Evolutionary conservation across 2,113 vertebrate genomes (phyloP).

Genomic region (Lampris incognitus): DNA sequence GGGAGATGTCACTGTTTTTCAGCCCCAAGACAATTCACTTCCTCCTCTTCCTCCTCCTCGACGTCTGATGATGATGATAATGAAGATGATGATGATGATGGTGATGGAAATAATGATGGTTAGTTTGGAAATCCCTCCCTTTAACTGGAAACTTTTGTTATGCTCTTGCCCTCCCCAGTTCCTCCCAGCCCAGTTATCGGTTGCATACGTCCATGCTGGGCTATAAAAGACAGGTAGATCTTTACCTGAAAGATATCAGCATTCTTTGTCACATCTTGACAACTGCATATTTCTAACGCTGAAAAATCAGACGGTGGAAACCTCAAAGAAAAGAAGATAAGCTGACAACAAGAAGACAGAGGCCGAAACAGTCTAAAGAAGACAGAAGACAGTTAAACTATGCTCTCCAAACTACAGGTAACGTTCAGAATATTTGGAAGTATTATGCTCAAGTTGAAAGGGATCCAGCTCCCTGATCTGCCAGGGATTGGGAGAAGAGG

Average conservation of each 20-base stretch:
- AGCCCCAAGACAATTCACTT: neutral
- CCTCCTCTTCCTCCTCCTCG: slow-evolving; percentile 4
- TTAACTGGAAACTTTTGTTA: slow-evolving; percentile 11
- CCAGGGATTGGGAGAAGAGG: too few species aligned
- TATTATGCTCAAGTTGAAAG: neutral
- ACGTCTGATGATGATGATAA: neutral
- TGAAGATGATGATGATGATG: neutral
- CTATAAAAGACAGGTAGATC: slow-evolving; percentile 69
- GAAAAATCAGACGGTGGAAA: slow-evolving; percentile 4
- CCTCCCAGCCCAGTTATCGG: neutral
- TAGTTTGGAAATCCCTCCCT: slow-evolving; percentile 40
- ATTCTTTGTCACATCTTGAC: slow-evolving; percentile 33
- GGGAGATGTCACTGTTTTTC: slow-evolving; percentile 46
- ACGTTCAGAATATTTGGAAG: neutral
- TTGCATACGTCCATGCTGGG: neutral
- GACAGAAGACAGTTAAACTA: slow-evolving; percentile 40
- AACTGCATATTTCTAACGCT: slow-evolving; percentile 6
- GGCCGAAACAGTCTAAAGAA: neutral
- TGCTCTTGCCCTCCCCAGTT: slow-evolving; percentile 28
- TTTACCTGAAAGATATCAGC: slow-evolving; percentile 43
- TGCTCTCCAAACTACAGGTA: slow-evolving; percentile 78
- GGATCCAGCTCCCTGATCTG: neutral
- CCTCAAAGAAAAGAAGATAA: neutral
- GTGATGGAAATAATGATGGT: neutral
- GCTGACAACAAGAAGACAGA: neutral